These are phyloP conservation scores for Drosophila mimica DNA, from an alignment of 2,888 invertebrate genomes.

Conservation along the genomic window DNA sequence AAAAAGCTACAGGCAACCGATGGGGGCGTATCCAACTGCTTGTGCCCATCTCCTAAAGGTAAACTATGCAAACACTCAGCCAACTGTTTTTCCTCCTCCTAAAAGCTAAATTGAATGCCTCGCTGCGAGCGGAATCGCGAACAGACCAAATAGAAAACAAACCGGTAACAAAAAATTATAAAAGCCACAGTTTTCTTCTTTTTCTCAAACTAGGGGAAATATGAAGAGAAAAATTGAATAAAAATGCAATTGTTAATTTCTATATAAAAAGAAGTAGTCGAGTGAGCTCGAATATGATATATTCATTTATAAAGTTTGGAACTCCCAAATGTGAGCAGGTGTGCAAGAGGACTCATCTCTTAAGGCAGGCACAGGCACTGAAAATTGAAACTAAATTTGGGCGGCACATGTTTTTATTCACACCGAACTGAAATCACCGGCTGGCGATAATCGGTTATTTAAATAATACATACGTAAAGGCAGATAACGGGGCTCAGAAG, in stretches of 20 bases:
- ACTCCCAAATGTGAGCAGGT: neutral
- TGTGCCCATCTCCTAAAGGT: slow-evolving; percentile 28
- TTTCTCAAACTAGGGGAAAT: neutral
- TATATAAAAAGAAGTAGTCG: neutral
- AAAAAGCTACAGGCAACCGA: slow-evolving; percentile 41
- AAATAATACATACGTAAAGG: too few relatives aligned
- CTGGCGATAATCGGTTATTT: too few relatives aligned
- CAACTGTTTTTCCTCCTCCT: slow-evolving; percentile 33
- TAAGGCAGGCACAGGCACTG: neutral
- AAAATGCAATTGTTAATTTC: neutral
- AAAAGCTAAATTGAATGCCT: slow-evolving; percentile 41
- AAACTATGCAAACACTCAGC: slow-evolving; percentile 59
- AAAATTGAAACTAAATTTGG: neutral
- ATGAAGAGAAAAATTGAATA: neutral
- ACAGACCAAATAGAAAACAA: slow-evolving; percentile 17
- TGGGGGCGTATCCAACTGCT: slow-evolving; percentile 49
- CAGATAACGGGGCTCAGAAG: too few relatives aligned
- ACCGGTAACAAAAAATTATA: neutral
- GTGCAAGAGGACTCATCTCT: neutral
- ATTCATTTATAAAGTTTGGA: neutral
- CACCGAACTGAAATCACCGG: too few relatives aligned
- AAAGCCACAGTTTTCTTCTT: slow-evolving; percentile 24
- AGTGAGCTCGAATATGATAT: neutral
- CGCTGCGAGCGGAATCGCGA: slow-evolving; percentile 26
- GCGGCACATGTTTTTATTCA: too few relatives aligned